Percentiles rank a stretch among this genome's conserved stretches.
Conservation (phyloP, 2,888 invertebrate genomes). For the Tenthredo scrophulariae region DNA sequence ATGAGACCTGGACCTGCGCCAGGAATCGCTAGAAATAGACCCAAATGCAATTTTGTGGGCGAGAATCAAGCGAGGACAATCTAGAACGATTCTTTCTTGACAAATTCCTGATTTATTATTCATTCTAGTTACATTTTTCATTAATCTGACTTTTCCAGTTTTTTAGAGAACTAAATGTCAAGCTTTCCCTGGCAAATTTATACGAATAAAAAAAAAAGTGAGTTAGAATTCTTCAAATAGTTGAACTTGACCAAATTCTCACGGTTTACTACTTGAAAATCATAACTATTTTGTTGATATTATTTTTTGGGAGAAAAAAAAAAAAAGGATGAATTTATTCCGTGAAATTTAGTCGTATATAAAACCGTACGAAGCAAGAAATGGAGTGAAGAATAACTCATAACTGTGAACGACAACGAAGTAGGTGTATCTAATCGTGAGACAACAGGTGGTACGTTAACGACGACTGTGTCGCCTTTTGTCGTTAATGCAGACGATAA, state of each 20-base stretch:
- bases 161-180: background rate
- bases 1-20: conserved; percentile 39
- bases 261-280: background rate
- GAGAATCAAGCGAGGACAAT: conserved; percentile 19
- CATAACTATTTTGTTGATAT: background rate
- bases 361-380: background rate
- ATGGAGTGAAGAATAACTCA: background rate
- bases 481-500: background rate
- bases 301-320: background rate
- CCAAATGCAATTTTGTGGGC: conserved; percentile 39
- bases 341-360: background rate
- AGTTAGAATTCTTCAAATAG: background rate
- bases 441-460: conserved; percentile 34
- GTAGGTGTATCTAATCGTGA: conserved; percentile 3
- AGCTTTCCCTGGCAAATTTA: background rate
- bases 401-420: conserved; percentile 25
- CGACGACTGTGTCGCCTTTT: background rate
- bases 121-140: background rate
- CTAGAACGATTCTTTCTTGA: background rate
- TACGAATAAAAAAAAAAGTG: background rate
- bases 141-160: background rate
- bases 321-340: background rate
- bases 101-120: background rate
- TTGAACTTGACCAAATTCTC: background rate
- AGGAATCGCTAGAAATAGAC: conserved; percentile 44